Evolutionary conservation across 2,797 vertebrate genomes (phyloP).

Genomic region (Ctenosaura bakeri): DNA sequence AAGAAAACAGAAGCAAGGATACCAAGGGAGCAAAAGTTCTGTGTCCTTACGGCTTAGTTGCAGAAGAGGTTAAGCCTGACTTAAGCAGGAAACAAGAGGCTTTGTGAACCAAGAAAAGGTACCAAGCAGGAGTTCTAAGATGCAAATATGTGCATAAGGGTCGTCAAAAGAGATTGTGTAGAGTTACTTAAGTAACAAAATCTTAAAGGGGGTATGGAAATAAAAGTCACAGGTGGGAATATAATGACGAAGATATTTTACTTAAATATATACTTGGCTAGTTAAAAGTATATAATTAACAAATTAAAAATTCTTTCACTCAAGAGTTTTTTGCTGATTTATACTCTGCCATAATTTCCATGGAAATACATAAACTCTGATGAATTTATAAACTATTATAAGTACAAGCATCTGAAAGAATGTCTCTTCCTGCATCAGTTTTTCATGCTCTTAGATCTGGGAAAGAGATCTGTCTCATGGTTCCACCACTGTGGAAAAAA

Average conservation of each 20-base stretch:
- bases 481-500: too few species aligned
- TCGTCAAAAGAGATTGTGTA: neutral
- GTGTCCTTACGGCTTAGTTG: neutral
- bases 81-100: neutral
- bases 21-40: neutral
- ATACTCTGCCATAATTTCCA: too few species aligned
- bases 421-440: too few species aligned
- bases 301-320: too few species aligned
- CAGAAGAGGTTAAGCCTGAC: neutral
- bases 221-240: neutral
- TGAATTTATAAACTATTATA: neutral
- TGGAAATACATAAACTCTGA: neutral
- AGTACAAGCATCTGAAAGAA: too few species aligned
- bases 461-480: too few species aligned
- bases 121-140: neutral
- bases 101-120: neutral
- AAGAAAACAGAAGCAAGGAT: neutral
- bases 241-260: neutral
- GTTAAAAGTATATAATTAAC: too few species aligned
- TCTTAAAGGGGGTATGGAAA: neutral
- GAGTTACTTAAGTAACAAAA: neutral
- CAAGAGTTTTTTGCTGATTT: too few species aligned
- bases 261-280: neutral
- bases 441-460: too few species aligned
- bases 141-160: neutral